phyloP scores from a whole-genome alignment of 2,888 invertebrate species.

The Rapana venosa region DNA sequence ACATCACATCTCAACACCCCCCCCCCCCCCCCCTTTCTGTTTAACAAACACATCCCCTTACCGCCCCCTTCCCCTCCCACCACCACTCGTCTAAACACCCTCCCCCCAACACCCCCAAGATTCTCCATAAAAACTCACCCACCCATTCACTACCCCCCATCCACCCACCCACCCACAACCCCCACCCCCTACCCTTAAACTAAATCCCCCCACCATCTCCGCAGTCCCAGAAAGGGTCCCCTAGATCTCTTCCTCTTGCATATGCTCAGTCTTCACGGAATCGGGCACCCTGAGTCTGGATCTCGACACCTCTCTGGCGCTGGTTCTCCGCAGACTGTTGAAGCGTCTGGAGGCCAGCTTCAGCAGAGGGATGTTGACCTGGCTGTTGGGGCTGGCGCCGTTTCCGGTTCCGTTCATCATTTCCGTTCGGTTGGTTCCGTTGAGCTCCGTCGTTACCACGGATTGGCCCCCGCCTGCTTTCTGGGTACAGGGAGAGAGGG shows the following conservation, averaged over 20 bases:
- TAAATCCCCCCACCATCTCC: background rate
- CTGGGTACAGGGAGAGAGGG: background rate
- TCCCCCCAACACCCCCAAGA: background rate
- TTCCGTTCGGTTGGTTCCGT: background rate
- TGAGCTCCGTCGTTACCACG: background rate
- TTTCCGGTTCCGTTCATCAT: conserved; percentile 2
- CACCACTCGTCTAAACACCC: background rate
- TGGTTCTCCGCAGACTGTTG: conserved; percentile 10
- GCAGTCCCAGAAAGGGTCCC: background rate
- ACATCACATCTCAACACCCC: background rate
- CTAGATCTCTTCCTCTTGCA: conserved; percentile 17
- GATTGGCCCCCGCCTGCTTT: background rate
- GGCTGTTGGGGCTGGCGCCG: background rate
- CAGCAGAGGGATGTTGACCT: conserved; percentile 1
- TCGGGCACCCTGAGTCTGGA: background rate
- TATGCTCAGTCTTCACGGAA: background rate
- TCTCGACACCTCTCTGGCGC: background rate
- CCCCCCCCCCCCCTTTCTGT: background rate
- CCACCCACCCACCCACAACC: background rate
- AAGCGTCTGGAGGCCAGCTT: background rate
- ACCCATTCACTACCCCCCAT: background rate
- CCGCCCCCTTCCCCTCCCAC: background rate
- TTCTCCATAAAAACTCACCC: background rate
- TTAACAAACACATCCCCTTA: background rate
- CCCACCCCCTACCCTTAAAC: background rate